Evolutionary conservation across 2,797 vertebrate species (phyloP).

Genomic region (Antennarius maculatus): DNA sequence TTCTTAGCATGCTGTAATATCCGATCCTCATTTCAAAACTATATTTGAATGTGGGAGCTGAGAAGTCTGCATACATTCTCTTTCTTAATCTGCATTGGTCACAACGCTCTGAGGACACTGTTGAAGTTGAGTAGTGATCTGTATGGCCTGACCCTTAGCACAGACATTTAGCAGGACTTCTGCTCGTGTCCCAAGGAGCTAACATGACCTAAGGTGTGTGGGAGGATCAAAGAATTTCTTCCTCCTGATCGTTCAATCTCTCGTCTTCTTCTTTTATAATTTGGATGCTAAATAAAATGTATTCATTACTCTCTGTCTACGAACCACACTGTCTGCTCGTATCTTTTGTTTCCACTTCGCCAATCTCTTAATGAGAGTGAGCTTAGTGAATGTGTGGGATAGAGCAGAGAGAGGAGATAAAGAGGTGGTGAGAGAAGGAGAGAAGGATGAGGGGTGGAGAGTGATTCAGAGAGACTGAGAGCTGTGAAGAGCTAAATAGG

Average conservation of each 20-base stretch:
- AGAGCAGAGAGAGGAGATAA: constrained; percentile 56
- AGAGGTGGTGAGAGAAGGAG: constrained; percentile 47
- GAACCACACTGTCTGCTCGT: constrained; percentile 21
- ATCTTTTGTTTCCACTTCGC: constrained; percentile 18
- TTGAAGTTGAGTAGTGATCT: too few relatives aligned
- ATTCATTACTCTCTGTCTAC: constrained; percentile 13
- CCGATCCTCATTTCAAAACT: constrained; percentile 52
- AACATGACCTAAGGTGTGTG: constrained; percentile 24
- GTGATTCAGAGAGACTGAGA: constrained; percentile 8
- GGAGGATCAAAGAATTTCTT: constrained; percentile 46
- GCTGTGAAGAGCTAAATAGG: constrained; percentile 36
- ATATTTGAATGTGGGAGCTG: constrained; percentile 3
- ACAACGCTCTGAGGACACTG: neutral
- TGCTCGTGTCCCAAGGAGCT: constrained; percentile 10
- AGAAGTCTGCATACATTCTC: neutral
- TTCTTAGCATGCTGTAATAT: constrained; percentile 55
- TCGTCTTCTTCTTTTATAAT: neutral
- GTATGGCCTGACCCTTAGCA: too few relatives aligned
- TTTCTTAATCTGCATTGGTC: constrained; percentile 2
- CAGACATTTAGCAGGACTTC: constrained; percentile 14
- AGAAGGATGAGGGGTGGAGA: constrained; percentile 14
- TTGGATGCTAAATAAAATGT: constrained; percentile 10
- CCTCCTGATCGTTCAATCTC: constrained; percentile 1
- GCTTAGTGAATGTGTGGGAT: constrained; percentile 38
- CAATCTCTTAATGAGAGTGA: constrained; percentile 54